Base-by-base conservation (phyloP, 1,140 invertebrate species). In the Brachionus rubens region DNA sequence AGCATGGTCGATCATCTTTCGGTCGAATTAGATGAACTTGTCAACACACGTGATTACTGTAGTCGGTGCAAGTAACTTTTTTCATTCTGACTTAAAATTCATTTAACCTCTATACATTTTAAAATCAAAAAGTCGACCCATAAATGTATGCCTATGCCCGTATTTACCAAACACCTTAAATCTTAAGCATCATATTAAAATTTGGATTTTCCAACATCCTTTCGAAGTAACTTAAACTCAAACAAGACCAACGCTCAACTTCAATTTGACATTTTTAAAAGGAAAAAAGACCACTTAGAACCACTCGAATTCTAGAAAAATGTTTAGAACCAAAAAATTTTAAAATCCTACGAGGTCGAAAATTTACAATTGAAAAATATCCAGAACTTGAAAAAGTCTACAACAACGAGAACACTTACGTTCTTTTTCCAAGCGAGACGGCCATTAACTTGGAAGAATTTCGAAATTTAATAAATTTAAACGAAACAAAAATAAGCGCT, bases 161-260 rank as follows among this genome's bases (percentile, higher is more conserved):
- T 91, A 89, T 48, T 83, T 95, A 75, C 91, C 92, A 12, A 82
- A 86, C 62, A 88, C 86, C 79, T 50, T 72, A 1, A 41, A 50
- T 26, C n/a, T 72, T n/a, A 28, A 40, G n/a, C 30, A 54, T n/a
- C 46, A 72, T 40, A 40, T 72, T 9, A 72, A 72, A 48, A 85
- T 95, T 48, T 89, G 93, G 77, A 87, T 96, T 76, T 85, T 96
- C 2, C 93, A 96, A 82, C 93, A 96, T 87, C 93, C 93, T 14
- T 92, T 91, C 78, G 93, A 96, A 87, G 84, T 85, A 78, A 76
- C 43, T 56, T 36, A 21, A 46, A 36, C 28, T 9, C 9, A 54
- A 65, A 36, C 5, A 28, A 12, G 3, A 10, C 0, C 14, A 12
- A 4, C 14, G 14, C 21, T 48, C 16, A 24, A 24, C n/a, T 54